Evolutionary conservation across 2,888 invertebrate genomes (phyloP).

Genomic region (Thera obeliscata): DNA sequence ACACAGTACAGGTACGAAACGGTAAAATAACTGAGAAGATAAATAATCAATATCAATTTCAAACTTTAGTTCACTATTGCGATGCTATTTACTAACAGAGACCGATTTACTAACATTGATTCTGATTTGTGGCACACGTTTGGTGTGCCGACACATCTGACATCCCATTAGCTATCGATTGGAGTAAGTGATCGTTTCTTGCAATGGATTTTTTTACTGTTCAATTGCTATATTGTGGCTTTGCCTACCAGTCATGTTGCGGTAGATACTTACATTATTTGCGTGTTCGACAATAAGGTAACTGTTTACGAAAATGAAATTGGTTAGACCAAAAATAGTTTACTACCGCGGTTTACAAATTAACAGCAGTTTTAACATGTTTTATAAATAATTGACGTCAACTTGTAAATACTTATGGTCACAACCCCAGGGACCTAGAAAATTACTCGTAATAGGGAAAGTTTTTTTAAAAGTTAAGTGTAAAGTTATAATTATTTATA

Average conservation of each 20-base stretch:
- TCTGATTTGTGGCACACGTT: no score
- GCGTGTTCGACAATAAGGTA: slow-evolving; percentile 17
- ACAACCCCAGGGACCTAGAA: no score
- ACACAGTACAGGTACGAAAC: slow-evolving; percentile 30
- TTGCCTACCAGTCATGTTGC: slow-evolving; percentile 36
- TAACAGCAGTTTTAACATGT: no score
- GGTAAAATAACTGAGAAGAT: slow-evolving; percentile 8
- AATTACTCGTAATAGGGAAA: no score
- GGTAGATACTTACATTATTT: slow-evolving; percentile 44
- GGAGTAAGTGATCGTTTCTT: background rate
- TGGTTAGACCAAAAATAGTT: background rate
- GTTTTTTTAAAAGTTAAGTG: no score
- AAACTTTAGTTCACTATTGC: background rate
- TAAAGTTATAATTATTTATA: no score
- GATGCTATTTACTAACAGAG: background rate
- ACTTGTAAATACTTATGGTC: no score
- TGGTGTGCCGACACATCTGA: background rate
- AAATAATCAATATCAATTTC: background rate
- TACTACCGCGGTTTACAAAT: no score
- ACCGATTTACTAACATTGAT: no score
- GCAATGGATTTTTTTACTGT: slow-evolving; percentile 3
- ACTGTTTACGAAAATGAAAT: background rate
- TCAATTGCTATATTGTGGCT: slow-evolving; percentile 3
- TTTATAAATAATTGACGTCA: no score
- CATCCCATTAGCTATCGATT: background rate